Evolutionary conservation across 1,140 invertebrate genomes (phyloP).

Genomic region (Drosophila pachea): DNA sequence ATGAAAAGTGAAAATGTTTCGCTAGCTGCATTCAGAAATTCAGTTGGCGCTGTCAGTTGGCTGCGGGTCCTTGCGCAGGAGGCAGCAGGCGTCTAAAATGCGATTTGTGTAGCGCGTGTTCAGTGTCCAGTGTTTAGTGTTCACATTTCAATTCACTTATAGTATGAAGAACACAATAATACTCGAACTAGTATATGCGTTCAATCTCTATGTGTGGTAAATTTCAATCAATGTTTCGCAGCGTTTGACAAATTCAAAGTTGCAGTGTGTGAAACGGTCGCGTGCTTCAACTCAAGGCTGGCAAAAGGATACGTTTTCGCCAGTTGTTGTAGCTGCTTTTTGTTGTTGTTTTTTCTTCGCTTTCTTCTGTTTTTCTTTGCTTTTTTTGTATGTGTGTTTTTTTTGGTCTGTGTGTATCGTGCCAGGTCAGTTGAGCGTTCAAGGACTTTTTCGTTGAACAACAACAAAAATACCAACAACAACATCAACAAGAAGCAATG

Average conservation of each 20-base stretch:
- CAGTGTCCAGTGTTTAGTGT: constrained; percentile 6
- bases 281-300: constrained; percentile 32
- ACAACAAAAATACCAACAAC: constrained; percentile 21
- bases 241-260: constrained; percentile 16
- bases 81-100: constrained; percentile 36
- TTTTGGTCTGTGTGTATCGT: constrained; percentile 46
- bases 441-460: constrained; percentile 64
- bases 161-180: neutral
- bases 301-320: constrained; percentile 19
- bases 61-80: constrained; percentile 70
- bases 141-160: neutral
- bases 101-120: constrained; percentile 26
- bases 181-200: constrained; percentile 3
- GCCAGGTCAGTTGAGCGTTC: constrained; percentile 75
- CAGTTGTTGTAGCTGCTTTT: constrained; percentile 18
- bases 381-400: neutral
- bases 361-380: no score
- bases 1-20: constrained; percentile 72
- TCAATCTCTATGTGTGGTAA: constrained; percentile 4
- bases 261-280: constrained; percentile 15
- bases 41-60: constrained; percentile 55
- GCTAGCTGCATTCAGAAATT: constrained; percentile 66
- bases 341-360: no score
- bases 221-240: constrained; percentile 19
- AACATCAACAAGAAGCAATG: constrained; percentile 41